Evolutionary conservation across 2,113 vertebrate genomes (phyloP).

Genomic region (Dasyornis broadbenti): DNA sequence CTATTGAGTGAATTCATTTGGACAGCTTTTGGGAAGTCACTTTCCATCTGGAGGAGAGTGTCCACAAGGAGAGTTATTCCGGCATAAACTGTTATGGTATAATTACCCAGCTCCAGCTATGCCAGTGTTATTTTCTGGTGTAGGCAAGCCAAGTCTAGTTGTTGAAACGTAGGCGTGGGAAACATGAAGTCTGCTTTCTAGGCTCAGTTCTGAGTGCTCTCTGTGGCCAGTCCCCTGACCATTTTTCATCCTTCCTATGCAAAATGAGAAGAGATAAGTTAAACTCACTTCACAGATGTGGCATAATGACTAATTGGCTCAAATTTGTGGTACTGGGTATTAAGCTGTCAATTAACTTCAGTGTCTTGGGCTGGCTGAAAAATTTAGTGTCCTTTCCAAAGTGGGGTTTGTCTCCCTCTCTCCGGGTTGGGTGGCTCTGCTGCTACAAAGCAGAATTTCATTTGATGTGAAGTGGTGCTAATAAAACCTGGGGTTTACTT

Average conservation of each 20-base stretch:
- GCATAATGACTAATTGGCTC: slow-evolving; percentile 37
- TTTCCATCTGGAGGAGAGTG: slow-evolving; percentile 22
- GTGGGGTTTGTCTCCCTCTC: background rate
- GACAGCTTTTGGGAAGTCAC: slow-evolving; percentile 10
- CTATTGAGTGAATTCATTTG: background rate
- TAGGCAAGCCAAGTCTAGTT: slow-evolving; percentile 58
- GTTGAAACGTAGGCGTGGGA: slow-evolving; percentile 54
- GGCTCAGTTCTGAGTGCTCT: slow-evolving; percentile 32
- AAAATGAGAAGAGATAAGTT: slow-evolving; percentile 1
- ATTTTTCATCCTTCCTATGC: slow-evolving; percentile 29
- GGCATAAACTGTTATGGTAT: background rate
- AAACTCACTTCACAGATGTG: slow-evolving; percentile 11
- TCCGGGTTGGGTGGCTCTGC: background rate
- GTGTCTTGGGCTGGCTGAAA: background rate
- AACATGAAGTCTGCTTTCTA: slow-evolving; percentile 54
- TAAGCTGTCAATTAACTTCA: background rate
- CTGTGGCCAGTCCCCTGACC: slow-evolving; percentile 34
- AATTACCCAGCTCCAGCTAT: slow-evolving; percentile 41
- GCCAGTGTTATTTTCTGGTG: slow-evolving; percentile 26
- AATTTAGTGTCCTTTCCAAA: background rate
- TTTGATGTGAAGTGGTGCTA: background rate
- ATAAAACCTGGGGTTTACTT: background rate
- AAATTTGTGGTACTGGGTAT: background rate
- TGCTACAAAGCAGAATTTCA: background rate
- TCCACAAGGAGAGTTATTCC: background rate